These are phyloP conservation scores for Henricia sp. DNA, from an alignment of 53 echinoderm and acorn worm genomes.

Conservation along the genomic window DNA sequence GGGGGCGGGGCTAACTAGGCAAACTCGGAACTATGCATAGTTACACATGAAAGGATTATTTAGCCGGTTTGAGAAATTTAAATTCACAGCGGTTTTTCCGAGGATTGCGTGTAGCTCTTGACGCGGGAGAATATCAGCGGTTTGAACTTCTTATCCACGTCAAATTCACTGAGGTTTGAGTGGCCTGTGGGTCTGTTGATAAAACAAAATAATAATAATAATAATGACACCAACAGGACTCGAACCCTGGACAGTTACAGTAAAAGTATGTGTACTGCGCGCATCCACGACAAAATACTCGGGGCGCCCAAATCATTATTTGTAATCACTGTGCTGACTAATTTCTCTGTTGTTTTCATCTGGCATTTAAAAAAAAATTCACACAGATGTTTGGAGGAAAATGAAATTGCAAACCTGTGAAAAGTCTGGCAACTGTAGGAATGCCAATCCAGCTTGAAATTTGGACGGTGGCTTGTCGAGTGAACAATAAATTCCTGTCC, in stretches of 20 bases:
- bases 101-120: slow-evolving; percentile 81
- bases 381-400: too few relatives aligned
- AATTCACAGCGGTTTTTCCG: slow-evolving; percentile 66
- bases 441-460: slow-evolving; percentile 79
- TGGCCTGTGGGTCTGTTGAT: slow-evolving; percentile 70
- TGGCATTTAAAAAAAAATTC: too few relatives aligned
- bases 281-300: too few relatives aligned
- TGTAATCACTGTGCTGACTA: too few relatives aligned
- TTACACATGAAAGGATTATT: too few relatives aligned
- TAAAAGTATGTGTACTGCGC: too few relatives aligned
- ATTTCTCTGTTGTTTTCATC: too few relatives aligned
- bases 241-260: not conserved
- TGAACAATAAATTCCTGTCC: slow-evolving; percentile 72
- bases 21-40: too few relatives aligned
- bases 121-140: slow-evolving; percentile 87
- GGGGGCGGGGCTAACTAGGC: too few relatives aligned
- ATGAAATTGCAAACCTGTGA: too few relatives aligned
- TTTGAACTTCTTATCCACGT: slow-evolving; percentile 68
- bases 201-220: not conserved
- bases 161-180: slow-evolving; percentile 74
- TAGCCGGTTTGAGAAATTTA: too few relatives aligned
- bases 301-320: too few relatives aligned
- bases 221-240: not conserved
- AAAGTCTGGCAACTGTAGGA: slow-evolving; percentile 79
- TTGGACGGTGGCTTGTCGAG: slow-evolving; percentile 46